These are phyloP conservation scores for Sapajus apella DNA, from an alignment of 2,113 vertebrate species.

Conservation along the genomic window DNA sequence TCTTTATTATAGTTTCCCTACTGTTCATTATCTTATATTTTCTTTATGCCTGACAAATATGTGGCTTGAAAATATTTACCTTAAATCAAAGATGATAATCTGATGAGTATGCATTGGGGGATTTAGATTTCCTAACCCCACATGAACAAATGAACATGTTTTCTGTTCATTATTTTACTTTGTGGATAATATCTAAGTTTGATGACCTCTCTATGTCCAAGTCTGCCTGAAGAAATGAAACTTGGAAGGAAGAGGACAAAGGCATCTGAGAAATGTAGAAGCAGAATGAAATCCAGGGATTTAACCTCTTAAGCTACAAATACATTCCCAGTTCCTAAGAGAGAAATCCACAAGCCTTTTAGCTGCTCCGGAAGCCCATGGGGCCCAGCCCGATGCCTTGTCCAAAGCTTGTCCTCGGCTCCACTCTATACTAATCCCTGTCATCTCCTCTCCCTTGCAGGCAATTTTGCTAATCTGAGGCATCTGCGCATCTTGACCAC, in stretches of 20 bases:
- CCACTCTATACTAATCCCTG: rapidly evolving
- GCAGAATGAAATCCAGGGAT: not conserved
- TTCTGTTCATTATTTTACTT: not conserved
- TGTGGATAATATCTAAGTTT: not conserved
- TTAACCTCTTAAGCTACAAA: not conserved
- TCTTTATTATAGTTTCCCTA: conserved; percentile 11
- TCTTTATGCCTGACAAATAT: not conserved
- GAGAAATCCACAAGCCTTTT: not conserved
- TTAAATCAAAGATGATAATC: not conserved
- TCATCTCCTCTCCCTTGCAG: not conserved
- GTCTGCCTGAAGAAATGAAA: not conserved
- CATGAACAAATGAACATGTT: too few species aligned
- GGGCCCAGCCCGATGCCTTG: rapidly evolving
- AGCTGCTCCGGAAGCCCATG: not conserved
- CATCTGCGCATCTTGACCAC: not conserved
- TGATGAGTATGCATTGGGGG: not conserved
- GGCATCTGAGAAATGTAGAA: not conserved
- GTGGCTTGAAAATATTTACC: not conserved
- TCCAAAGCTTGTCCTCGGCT: not conserved
- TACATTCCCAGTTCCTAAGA: not conserved
- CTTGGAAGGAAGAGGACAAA: not conserved
- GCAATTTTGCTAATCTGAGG: not conserved
- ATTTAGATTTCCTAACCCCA: not conserved
- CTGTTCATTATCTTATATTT: not conserved
- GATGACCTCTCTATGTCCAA: not conserved